phyloP scores from a whole-genome alignment of 2,113 vertebrate species.

The Cochlearius cochlearius region DNA sequence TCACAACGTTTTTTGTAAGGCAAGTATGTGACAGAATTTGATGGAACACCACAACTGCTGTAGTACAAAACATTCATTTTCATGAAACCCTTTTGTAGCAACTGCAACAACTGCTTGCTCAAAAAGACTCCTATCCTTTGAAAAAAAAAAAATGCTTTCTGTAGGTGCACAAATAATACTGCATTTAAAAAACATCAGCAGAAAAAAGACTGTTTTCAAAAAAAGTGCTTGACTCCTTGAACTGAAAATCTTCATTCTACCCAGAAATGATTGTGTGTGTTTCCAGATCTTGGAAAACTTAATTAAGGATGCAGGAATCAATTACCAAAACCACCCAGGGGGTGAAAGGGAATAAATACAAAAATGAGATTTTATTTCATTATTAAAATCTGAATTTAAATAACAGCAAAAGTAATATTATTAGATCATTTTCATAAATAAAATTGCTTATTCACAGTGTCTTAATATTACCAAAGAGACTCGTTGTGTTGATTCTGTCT shows the following conservation, averaged over 20 bases:
- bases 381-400: background rate
- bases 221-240: background rate
- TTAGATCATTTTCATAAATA: background rate
- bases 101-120: background rate
- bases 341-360: background rate
- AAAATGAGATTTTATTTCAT: background rate
- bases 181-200: background rate
- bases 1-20: background rate
- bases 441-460: background rate
- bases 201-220: background rate
- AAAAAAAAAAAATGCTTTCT: background rate
- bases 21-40: slow-evolving; percentile 4
- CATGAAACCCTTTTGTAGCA: background rate
- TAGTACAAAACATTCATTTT: slow-evolving; percentile 15
- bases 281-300: background rate
- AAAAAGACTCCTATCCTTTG: background rate
- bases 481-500: background rate
- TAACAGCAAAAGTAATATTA: background rate
- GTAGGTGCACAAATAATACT: background rate
- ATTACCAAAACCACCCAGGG: background rate
- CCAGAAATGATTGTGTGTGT: background rate
- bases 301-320: background rate
- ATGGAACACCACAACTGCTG: background rate
- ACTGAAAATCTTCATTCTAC: background rate
- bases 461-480: background rate